Evolutionary conservation across 2,797 vertebrate species (phyloP).

Genomic region (Setipinna tenuifilis): DNA sequence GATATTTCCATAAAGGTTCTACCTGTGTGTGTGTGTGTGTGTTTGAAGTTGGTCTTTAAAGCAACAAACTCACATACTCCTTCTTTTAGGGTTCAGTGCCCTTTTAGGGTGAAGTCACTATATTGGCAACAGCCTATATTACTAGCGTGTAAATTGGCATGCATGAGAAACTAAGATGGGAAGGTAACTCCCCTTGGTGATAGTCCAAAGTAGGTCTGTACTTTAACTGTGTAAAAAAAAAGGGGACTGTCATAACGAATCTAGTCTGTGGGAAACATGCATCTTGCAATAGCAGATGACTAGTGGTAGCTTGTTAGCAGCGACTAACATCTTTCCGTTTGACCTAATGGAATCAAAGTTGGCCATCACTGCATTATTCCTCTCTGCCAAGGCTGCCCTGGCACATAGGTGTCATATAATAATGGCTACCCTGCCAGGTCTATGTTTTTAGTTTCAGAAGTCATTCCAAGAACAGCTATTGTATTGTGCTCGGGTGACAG

Average conservation of each 20-base stretch:
- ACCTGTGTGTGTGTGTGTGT: too few relatives aligned
- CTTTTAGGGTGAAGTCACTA: too few relatives aligned
- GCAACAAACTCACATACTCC: too few relatives aligned
- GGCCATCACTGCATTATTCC: too few relatives aligned
- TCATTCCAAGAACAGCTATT: conserved; percentile 5
- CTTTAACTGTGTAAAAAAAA: background rate
- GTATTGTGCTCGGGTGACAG: background rate
- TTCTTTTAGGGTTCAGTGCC: too few relatives aligned
- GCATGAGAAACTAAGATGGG: background rate
- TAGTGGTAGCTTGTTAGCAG: too few relatives aligned
- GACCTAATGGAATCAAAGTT: too few relatives aligned
- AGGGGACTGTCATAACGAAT: background rate
- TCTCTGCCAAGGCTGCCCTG: background rate
- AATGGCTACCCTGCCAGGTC: background rate
- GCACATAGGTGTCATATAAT: background rate
- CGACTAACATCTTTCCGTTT: too few relatives aligned
- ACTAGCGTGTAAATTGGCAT: background rate
- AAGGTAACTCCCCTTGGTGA: background rate
- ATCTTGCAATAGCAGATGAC: too few relatives aligned
- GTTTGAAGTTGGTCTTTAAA: too few relatives aligned
- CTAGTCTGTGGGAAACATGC: background rate
- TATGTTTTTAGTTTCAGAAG: background rate
- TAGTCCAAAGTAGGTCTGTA: background rate
- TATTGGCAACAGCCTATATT: background rate
- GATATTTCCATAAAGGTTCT: too few relatives aligned